Percentiles rank a stretch among this genome's conserved stretches.
phyloP scores from a whole-genome alignment of 2,113 vertebrate genomes.

The Platanista minor region DNA sequence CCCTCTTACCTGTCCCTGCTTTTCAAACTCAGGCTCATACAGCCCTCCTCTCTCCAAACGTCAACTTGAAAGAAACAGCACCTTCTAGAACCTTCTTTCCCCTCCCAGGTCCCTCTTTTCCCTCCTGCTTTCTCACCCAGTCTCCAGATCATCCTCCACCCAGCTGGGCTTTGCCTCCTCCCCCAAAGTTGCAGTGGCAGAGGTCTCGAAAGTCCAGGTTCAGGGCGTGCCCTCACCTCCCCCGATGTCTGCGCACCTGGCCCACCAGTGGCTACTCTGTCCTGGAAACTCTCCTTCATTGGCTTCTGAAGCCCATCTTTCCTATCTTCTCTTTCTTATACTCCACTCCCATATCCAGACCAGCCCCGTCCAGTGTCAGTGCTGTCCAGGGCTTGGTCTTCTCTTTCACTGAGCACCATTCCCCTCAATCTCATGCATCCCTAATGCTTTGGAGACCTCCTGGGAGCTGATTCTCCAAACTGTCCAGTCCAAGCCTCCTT shows the following conservation, averaged over 20 bases:
- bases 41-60: neutral
- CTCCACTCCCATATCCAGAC: neutral
- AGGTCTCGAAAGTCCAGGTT: neutral
- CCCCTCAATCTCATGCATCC: neutral
- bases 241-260: neutral
- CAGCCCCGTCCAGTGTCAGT: fast-evolving
- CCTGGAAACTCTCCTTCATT: neutral
- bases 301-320: neutral
- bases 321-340: neutral
- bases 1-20: neutral
- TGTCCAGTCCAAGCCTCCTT: too few species aligned
- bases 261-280: neutral
- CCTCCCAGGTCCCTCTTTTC: neutral
- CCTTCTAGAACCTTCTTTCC: neutral
- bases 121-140: neutral
- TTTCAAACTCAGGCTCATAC: neutral
- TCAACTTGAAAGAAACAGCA: neutral
- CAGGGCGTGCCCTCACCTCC: neutral
- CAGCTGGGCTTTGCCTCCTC: neutral
- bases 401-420: neutral
- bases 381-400: neutral
- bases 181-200: neutral
- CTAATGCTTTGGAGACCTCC: neutral
- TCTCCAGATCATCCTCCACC: neutral
- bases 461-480: neutral